Percentiles rank a stretch among this genome's conserved stretches.
Conservation (phyloP, 2,113 vertebrate genomes). For the Channa argus region DNA sequence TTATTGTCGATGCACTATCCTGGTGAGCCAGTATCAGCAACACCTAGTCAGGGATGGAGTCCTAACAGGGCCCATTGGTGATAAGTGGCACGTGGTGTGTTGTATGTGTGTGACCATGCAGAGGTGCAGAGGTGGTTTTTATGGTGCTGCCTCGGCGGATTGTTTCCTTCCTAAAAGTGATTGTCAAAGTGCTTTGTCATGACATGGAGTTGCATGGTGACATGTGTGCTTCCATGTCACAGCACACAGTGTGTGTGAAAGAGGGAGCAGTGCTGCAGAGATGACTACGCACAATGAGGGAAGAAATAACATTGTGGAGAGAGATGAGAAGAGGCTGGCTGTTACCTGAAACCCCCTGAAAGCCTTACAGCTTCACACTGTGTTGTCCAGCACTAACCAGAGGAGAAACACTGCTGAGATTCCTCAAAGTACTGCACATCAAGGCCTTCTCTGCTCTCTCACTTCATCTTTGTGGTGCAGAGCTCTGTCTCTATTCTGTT, state of each 20-base stretch:
- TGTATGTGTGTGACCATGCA: too few species aligned
- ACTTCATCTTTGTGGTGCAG: background rate
- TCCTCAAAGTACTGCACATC: background rate
- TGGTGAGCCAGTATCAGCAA: background rate
- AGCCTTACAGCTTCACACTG: background rate
- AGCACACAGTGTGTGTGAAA: background rate
- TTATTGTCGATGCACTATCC: background rate
- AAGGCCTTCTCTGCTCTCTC: background rate
- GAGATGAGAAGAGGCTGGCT: background rate
- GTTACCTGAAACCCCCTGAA: background rate
- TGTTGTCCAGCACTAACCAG: background rate
- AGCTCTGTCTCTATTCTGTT: too few species aligned
- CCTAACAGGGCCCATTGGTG: background rate
- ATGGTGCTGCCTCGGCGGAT: background rate
- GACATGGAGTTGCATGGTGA: background rate
- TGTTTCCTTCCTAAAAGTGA: background rate
- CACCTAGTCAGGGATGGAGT: background rate
- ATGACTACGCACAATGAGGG: background rate
- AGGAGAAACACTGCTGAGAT: conserved; percentile 2
- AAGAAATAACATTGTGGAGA: background rate
- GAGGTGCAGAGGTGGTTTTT: background rate
- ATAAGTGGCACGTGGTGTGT: too few species aligned
- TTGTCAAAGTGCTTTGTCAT: background rate
- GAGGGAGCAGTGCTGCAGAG: background rate
- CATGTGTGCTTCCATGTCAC: background rate